Evolutionary conservation across 2,888 invertebrate genomes (phyloP).

Genomic region (Melanotus villosus): DNA sequence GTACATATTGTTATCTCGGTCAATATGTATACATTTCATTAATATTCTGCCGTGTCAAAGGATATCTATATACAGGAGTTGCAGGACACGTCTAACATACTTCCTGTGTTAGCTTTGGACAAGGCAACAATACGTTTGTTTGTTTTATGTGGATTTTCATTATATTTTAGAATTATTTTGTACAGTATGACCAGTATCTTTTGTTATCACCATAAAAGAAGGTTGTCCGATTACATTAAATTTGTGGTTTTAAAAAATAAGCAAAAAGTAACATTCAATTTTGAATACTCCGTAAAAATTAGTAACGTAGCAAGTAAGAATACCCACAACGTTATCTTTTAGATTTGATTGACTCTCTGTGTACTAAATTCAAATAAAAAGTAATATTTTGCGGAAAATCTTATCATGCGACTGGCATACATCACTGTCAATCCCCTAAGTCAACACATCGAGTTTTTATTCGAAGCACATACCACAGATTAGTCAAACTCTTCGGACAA

Average conservation of each 20-base stretch:
- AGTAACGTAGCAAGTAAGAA: too few species aligned
- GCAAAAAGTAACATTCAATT: too few species aligned
- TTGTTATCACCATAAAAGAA: too few species aligned
- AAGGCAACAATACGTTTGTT: slow-evolving; percentile 38
- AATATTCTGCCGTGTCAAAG: slow-evolving; percentile 56
- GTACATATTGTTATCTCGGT: slow-evolving; percentile 51
- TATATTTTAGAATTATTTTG: too few species aligned
- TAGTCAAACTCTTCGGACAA: slow-evolving; percentile 61
- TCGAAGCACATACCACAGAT: slow-evolving; percentile 59
- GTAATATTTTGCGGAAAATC: slow-evolving; percentile 58
- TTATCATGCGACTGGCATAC: slow-evolving; percentile 61
- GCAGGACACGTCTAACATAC: slow-evolving; percentile 42
- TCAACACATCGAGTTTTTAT: slow-evolving; percentile 53
- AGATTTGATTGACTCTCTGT: slow-evolving; percentile 27
- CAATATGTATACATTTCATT: slow-evolving; percentile 57
- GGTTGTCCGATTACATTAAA: too few species aligned
- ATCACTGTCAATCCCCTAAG: slow-evolving; percentile 60
- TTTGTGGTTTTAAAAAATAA: too few species aligned
- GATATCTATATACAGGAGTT: slow-evolving; percentile 50
- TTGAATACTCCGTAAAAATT: too few species aligned
- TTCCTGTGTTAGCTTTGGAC: slow-evolving; percentile 39
- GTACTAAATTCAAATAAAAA: slow-evolving; percentile 51
- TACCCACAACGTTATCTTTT: slow-evolving; percentile 32
- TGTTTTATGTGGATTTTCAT: slow-evolving; percentile 38
- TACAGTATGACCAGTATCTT: too few species aligned